Conservation (phyloP, 2,888 invertebrate genomes). For the Xanthorhoe spadicearia region DNA sequence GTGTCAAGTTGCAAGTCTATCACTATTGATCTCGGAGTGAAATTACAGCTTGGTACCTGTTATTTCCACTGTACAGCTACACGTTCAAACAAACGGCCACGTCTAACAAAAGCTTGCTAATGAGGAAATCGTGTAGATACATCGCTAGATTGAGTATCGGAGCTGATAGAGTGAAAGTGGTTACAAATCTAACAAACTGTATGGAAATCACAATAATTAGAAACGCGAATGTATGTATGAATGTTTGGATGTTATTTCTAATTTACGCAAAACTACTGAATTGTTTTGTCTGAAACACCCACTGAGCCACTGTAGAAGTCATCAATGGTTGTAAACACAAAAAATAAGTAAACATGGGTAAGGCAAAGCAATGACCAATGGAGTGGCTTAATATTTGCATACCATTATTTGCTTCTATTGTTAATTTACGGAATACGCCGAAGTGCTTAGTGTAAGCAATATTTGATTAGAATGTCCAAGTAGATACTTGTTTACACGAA, state of each 20-base stretch:
- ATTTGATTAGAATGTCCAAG: no score
- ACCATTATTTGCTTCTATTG: neutral
- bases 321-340: no score
- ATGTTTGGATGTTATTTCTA: no score
- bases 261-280: no score
- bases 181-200: constrained; percentile 47
- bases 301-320: no score
- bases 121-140: constrained; percentile 77
- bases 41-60: neutral
- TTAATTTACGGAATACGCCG: no score
- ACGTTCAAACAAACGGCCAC: constrained; percentile 48
- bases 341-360: neutral
- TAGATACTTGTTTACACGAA: no score
- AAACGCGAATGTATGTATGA: constrained; percentile 8
- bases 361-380: neutral
- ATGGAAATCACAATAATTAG: constrained; percentile 25
- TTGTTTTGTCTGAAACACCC: no score
- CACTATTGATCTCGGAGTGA: neutral
- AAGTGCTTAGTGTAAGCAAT: no score
- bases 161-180: constrained; percentile 75
- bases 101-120: constrained; percentile 76
- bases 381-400: neutral
- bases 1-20: no score
- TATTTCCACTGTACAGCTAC: constrained; percentile 15
- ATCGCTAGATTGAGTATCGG: constrained; percentile 58